These are phyloP conservation scores for Rhabdophis nuchalis DNA, from an alignment of 2,797 vertebrate genomes.

Conservation along the genomic window DNA sequence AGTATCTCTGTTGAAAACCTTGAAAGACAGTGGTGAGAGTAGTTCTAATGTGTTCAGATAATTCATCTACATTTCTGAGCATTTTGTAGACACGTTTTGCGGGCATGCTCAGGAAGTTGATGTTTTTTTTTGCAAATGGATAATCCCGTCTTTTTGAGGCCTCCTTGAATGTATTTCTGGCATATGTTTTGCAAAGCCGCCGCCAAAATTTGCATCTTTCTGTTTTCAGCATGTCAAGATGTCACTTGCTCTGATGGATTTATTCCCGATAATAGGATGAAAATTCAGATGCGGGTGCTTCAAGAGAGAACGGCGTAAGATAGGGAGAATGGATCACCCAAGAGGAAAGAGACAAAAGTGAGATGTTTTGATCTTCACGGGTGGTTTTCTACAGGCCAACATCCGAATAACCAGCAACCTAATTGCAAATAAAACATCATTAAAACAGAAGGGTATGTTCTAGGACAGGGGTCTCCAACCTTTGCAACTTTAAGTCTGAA, in stretches of 20 bases:
- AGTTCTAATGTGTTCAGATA: slow-evolving; percentile 48
- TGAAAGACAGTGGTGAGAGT: slow-evolving; percentile 23
- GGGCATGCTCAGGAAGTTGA: slow-evolving; percentile 46
- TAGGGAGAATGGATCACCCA: neutral
- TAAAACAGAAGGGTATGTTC: rapidly evolving
- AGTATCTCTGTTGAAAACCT: slow-evolving; percentile 52
- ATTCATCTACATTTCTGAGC: slow-evolving; percentile 61
- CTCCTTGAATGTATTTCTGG: slow-evolving; percentile 61
- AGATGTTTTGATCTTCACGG: rapidly evolving
- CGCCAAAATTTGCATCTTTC: slow-evolving; percentile 52
- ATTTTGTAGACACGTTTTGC: slow-evolving; percentile 58
- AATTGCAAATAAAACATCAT: neutral
- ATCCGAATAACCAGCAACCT: rapidly evolving
- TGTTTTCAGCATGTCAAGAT: slow-evolving; percentile 57
- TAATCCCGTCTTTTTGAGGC: slow-evolving; percentile 59
- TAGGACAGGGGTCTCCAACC: too few relatives aligned
- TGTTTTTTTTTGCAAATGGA: slow-evolving; percentile 49
- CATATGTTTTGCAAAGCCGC: slow-evolving; percentile 43
- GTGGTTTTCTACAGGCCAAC: neutral
- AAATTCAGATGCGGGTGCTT: slow-evolving; percentile 24
- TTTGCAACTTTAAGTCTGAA: too few relatives aligned
- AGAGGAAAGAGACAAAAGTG: neutral
- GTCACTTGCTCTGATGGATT: slow-evolving; percentile 46
- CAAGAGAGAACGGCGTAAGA: slow-evolving; percentile 18
- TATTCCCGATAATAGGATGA: slow-evolving; percentile 33